phyloP scores from a whole-genome alignment of 2,888 invertebrate species.

The Cybosia mesomella region DNA sequence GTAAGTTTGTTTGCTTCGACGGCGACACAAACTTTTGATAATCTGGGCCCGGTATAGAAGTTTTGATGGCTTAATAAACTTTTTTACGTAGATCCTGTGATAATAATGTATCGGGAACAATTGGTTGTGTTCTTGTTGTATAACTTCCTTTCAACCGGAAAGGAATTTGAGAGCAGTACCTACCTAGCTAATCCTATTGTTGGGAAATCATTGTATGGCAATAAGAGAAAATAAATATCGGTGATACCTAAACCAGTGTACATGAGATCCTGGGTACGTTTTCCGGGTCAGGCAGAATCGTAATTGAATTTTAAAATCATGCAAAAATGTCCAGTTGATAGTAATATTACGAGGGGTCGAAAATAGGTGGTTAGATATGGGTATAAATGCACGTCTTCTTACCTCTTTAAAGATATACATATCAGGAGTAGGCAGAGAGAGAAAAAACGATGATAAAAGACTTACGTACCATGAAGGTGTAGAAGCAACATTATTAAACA shows the following conservation, averaged over 20 bases:
- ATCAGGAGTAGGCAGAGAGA: too few species aligned
- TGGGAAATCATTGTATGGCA: constrained; percentile 10
- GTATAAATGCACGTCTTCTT: too few species aligned
- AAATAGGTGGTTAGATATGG: too few species aligned
- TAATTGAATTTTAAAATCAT: neutral
- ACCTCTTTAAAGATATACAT: too few species aligned
- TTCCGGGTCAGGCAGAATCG: neutral
- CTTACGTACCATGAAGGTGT: neutral
- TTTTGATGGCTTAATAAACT: constrained; percentile 59
- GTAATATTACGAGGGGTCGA: too few species aligned
- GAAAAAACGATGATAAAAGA: too few species aligned
- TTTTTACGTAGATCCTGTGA: constrained; percentile 45
- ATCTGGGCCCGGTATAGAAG: constrained; percentile 60
- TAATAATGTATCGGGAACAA: constrained; percentile 33
- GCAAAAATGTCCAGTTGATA: too few species aligned
- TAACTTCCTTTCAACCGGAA: constrained; percentile 20
- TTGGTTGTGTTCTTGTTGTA: constrained; percentile 22
- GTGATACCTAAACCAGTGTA: neutral
- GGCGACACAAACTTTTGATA: constrained; percentile 71
- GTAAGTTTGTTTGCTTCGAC: constrained; percentile 73
- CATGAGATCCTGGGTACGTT: neutral
- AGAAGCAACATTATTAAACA: neutral
- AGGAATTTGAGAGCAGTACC: constrained; percentile 12
- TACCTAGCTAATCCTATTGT: constrained; percentile 13
- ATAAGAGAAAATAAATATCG: neutral